Evolutionary conservation across 1,140 invertebrate genomes (phyloP).

Genomic region (Nebria ingens): DNA sequence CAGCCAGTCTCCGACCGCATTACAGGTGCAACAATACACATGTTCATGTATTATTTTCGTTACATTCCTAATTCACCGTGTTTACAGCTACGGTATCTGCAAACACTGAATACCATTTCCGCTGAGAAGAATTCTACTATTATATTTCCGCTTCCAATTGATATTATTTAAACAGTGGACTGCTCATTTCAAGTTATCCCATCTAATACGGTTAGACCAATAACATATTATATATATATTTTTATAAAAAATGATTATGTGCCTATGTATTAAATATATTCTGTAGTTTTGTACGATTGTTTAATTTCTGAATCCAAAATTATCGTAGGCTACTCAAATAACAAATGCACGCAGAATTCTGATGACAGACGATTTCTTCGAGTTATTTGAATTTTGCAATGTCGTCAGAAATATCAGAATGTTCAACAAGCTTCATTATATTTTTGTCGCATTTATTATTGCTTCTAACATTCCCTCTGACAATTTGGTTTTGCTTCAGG

Average conservation of each 20-base stretch:
- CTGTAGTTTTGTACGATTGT: not conserved
- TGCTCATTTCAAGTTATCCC: no score
- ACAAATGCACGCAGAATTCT: no score
- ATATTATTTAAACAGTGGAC: slow-evolving; percentile 36
- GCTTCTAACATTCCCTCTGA: slow-evolving; percentile 73
- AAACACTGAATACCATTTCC: slow-evolving; percentile 80
- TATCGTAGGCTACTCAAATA: no score
- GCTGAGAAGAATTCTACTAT: slow-evolving; percentile 90
- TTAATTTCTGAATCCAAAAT: no score
- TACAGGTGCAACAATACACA: slow-evolving; percentile 50
- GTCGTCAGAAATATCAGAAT: no score
- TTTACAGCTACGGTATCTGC: slow-evolving; percentile 27
- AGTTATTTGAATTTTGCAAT: no score
- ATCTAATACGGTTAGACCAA: not conserved
- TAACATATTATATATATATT: not conserved
- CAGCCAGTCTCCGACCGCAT: slow-evolving; percentile 69
- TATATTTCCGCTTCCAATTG: slow-evolving; percentile 79
- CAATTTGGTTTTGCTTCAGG: slow-evolving; percentile 77
- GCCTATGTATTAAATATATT: not conserved
- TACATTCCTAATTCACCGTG: not conserved
- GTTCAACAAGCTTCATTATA: no score
- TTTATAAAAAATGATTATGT: not conserved
- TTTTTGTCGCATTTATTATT: slow-evolving; percentile 45
- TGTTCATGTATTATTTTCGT: not conserved
- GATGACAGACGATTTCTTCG: no score